phyloP scores from a whole-genome alignment of 2,797 vertebrate genomes.

The Varecia variegata region DNA sequence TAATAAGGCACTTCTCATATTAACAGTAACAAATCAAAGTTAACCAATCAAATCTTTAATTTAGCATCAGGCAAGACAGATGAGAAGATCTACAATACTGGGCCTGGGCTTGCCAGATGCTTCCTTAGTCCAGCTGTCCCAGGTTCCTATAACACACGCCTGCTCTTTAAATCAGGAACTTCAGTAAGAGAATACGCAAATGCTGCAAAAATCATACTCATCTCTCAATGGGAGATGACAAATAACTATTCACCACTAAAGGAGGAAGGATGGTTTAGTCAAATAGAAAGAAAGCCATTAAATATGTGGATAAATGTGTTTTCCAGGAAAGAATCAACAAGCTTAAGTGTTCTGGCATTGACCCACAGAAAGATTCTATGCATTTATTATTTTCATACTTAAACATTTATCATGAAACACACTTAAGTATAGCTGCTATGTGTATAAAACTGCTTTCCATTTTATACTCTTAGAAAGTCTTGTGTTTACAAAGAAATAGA shows the following conservation, averaged over 20 bases:
- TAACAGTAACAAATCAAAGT: not conserved
- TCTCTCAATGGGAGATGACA: constrained; percentile 7
- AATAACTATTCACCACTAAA: not conserved
- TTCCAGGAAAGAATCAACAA: constrained; percentile 54
- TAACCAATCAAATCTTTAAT: not conserved
- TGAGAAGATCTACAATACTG: not conserved
- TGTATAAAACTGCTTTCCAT: not conserved
- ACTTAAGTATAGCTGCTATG: not conserved
- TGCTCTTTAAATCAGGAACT: not conserved
- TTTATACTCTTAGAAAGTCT: not conserved
- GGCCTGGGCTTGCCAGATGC: not conserved
- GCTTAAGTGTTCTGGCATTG: not conserved
- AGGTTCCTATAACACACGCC: not conserved
- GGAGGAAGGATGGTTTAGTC: constrained; percentile 41
- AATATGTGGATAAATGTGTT: constrained; percentile 24
- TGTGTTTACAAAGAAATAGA: constrained; percentile 22
- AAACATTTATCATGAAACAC: constrained; percentile 48
- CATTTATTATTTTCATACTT: constrained; percentile 36
- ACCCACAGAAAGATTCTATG: not conserved
- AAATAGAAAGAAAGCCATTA: constrained; percentile 41
- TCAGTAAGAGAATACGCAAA: not conserved
- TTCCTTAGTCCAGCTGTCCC: not conserved
- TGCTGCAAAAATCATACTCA: not conserved
- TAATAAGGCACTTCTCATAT: not conserved
- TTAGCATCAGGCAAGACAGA: not conserved